Conservation (phyloP, 2,113 vertebrate species). For the Serinus canaria region DNA sequence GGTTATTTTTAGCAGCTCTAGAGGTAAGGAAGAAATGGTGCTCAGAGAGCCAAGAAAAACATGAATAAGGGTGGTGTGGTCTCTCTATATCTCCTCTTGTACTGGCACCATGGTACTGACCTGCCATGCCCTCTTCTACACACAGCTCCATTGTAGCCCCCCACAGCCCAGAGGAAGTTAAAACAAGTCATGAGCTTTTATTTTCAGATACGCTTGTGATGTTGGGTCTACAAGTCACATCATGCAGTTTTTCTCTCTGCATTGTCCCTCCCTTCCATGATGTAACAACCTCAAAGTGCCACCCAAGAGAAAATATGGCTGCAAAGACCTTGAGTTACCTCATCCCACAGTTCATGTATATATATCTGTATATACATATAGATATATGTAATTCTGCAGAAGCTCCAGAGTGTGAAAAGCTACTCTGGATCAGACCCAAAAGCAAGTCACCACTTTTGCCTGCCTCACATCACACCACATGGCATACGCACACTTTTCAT, state of each 20-base stretch:
- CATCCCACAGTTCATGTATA: neutral
- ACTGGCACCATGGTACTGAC: neutral
- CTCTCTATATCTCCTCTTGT: neutral
- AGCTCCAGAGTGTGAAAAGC: neutral
- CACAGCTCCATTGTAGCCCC: fast-evolving
- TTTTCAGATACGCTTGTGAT: fast-evolving
- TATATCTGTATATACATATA: fast-evolving
- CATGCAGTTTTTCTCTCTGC: neutral
- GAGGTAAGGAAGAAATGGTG: neutral
- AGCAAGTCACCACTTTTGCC: neutral
- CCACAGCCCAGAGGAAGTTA: neutral
- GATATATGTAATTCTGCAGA: neutral
- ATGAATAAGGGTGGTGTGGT: neutral
- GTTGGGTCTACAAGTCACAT: neutral
- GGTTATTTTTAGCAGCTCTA: neutral
- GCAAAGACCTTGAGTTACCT: neutral
- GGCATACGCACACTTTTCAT: fast-evolving
- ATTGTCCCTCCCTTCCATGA: neutral
- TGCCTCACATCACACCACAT: fast-evolving
- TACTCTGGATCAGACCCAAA: neutral
- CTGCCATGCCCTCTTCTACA: neutral
- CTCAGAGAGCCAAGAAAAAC: neutral
- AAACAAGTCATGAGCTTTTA: neutral
- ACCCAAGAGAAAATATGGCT: neutral
- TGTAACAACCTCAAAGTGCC: neutral